Conservation (phyloP, 2,113 vertebrate genomes). For the Crotalus tigris region DNA sequence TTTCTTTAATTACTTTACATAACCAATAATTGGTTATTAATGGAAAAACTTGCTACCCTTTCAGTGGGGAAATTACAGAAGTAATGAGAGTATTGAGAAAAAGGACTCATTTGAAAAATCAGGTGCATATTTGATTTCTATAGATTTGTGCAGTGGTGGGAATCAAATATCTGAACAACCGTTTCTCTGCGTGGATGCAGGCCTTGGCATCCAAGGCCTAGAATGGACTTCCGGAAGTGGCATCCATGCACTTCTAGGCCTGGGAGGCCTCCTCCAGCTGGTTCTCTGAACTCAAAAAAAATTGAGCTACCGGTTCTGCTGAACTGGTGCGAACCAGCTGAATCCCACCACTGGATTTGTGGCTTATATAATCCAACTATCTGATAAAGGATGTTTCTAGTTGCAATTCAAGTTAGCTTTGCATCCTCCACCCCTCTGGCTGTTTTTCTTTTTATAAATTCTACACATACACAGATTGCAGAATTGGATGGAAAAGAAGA, state of each 20-base stretch:
- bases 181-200: no score
- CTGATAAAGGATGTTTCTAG: background rate
- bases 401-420: background rate
- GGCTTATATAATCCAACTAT: background rate
- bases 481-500: background rate
- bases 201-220: no score
- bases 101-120: background rate
- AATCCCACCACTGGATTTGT: background rate
- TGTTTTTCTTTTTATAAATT: background rate
- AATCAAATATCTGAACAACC: no score
- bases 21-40: constrained; percentile 16
- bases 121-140: background rate
- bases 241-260: no score
- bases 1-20: constrained; percentile 10
- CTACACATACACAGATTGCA: background rate
- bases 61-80: background rate
- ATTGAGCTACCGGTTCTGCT: no score
- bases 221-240: no score
- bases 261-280: no score
- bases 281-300: no score
- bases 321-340: no score
- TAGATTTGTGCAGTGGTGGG: background rate
- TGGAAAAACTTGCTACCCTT: background rate
- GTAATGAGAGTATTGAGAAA: background rate
- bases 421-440: background rate